Evolutionary conservation across 2,113 vertebrate genomes (phyloP).

Genomic region (Pheucticus melanocephalus): DNA sequence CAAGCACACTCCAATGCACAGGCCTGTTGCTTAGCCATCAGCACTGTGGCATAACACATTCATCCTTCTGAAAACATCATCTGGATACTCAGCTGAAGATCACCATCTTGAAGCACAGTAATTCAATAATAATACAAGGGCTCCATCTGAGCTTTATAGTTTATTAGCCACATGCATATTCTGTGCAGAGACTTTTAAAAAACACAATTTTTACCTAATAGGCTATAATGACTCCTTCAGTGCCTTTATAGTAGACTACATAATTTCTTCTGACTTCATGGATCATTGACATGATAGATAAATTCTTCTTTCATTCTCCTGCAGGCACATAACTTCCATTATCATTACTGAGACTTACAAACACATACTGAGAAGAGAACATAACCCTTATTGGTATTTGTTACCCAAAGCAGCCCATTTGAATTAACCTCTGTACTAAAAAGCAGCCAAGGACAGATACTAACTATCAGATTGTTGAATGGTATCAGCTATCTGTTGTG

Average conservation of each 20-base stretch:
- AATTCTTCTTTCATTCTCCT: conserved; percentile 27
- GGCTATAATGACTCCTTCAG: conserved; percentile 46
- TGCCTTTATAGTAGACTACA: background rate
- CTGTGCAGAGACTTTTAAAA: conserved; percentile 25
- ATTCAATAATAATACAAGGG: background rate
- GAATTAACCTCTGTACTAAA: background rate
- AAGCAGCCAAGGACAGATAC: background rate
- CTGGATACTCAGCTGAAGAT: background rate
- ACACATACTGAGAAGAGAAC: conserved; percentile 53
- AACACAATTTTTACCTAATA: conserved; percentile 62
- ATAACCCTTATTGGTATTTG: conserved; percentile 29
- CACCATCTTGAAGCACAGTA: background rate
- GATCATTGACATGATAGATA: conserved; percentile 62
- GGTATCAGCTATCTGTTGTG: background rate
- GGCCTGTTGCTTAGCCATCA: background rate
- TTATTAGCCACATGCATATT: conserved; percentile 27
- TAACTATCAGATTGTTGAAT: background rate
- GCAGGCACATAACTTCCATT: conserved; percentile 58
- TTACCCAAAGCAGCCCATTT: conserved; percentile 13
- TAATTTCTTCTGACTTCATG: conserved; percentile 63
- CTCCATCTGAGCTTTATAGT: background rate
- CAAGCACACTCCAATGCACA: accelerated
- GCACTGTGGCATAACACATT: background rate
- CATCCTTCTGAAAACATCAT: background rate
- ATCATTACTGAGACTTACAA: conserved; percentile 53